phyloP scores from a whole-genome alignment of 2,797 vertebrate genomes.

The Sebastes iracundus region DNA sequence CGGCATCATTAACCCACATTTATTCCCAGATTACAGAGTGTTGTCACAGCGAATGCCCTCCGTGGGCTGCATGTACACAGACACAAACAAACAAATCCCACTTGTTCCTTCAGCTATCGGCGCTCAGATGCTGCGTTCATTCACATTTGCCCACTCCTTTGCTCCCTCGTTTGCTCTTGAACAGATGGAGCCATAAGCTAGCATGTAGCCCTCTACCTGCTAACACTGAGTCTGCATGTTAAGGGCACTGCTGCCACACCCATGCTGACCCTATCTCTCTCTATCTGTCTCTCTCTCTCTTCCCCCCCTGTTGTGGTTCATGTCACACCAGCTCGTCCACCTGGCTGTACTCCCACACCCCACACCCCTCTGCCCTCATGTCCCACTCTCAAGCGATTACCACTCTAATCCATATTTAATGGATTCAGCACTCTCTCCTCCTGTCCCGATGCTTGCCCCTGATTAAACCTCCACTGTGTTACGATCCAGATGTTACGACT shows the following conservation, averaged over 20 bases:
- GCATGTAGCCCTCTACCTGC: conserved; percentile 3
- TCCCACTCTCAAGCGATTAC: conserved; percentile 73
- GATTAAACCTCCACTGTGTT: conserved; percentile 71
- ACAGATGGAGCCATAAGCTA: conserved; percentile 55
- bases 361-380: conserved; percentile 37
- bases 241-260: conserved; percentile 5
- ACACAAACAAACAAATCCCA: conserved; percentile 61
- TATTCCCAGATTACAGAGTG: conserved; percentile 50
- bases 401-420: conserved; percentile 81
- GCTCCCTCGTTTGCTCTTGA: conserved; percentile 23
- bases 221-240: conserved; percentile 11
- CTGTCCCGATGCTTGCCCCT: conserved; percentile 44
- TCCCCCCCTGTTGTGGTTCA: conserved; percentile 13
- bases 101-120: conserved; percentile 15
- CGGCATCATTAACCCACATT: conserved; percentile 63
- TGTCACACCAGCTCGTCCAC: conserved; percentile 42
- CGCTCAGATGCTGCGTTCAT: conserved; percentile 8
- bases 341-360: conserved; percentile 46
- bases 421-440: conserved; percentile 62
- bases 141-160: conserved; percentile 15
- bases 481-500: conserved; percentile 68
- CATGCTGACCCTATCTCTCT: not conserved
- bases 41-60: conserved; percentile 39
- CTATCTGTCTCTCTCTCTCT: not conserved
- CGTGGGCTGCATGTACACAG: conserved; percentile 27